These are phyloP conservation scores for Merluccius polli DNA, from an alignment of 2,797 vertebrate genomes.

Conservation along the genomic window DNA sequence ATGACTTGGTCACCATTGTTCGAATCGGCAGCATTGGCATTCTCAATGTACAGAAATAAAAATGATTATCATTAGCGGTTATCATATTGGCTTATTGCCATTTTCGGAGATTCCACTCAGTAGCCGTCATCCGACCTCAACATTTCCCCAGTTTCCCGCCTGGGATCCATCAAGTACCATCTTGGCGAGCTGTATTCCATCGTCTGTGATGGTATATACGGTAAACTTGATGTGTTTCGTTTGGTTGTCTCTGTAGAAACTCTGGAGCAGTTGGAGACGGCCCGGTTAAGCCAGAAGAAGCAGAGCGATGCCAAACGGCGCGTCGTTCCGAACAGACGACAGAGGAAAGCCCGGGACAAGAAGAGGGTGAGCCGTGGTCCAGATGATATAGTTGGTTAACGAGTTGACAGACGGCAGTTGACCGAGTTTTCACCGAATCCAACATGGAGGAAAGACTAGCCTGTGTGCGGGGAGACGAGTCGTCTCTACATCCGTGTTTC, in stretches of 20 bases:
- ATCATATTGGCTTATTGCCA: too few species aligned
- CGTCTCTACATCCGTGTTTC: not conserved
- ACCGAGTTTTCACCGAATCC: not conserved
- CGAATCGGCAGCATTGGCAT: too few species aligned
- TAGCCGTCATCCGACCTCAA: too few species aligned
- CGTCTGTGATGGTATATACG: too few species aligned
- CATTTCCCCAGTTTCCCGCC: too few species aligned
- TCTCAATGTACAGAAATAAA: too few species aligned
- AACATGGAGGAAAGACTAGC: not conserved
- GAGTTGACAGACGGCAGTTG: too few species aligned
- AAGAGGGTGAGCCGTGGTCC: conserved; percentile 74
- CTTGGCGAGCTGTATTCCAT: too few species aligned
- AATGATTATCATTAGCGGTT: too few species aligned
- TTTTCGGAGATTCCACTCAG: too few species aligned
- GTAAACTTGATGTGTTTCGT: not conserved
- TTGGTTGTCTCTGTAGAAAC: conserved; percentile 39
- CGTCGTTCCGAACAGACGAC: conserved; percentile 31
- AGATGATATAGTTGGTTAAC: not conserved
- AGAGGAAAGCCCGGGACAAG: conserved; percentile 81
- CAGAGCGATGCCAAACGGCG: conserved; percentile 22
- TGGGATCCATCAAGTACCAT: not conserved
- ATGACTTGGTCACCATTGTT: not conserved
- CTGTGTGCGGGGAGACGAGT: too few species aligned
- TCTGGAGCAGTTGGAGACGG: conserved; percentile 50
- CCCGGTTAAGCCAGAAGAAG: conserved; percentile 27